Conservation (phyloP, 2,797 vertebrate species). For the Hafferia zeledoni region DNA sequence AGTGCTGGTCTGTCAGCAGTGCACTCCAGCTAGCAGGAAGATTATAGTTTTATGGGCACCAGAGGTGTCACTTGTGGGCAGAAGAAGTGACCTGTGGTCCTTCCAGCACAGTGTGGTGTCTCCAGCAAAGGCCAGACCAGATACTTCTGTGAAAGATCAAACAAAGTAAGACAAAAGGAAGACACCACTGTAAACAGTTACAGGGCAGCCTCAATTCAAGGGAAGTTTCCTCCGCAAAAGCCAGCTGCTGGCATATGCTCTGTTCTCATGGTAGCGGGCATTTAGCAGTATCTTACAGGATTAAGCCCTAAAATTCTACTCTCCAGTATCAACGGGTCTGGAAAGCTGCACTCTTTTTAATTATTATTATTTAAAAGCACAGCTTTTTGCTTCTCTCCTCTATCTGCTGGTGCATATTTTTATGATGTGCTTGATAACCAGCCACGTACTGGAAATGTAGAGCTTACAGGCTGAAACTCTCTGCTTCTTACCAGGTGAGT, state of each 20-base stretch:
- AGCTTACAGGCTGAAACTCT: neutral
- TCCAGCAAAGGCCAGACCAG: slow-evolving; percentile 45
- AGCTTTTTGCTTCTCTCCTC: neutral
- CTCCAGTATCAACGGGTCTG: neutral
- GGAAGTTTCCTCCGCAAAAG: neutral
- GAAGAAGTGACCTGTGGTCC: slow-evolving; percentile 45
- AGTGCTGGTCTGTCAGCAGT: neutral
- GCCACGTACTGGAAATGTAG: neutral
- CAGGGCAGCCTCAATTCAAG: slow-evolving; percentile 27
- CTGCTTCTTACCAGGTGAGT: neutral
- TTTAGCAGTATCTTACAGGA: slow-evolving; percentile 11
- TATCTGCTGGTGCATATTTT: neutral
- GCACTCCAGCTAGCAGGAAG: neutral
- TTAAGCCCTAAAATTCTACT: slow-evolving; percentile 27
- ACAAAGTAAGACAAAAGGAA: slow-evolving; percentile 57
- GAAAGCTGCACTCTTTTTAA: neutral
- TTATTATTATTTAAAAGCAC: neutral
- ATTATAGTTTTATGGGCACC: slow-evolving; percentile 50
- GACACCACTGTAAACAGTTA: slow-evolving; percentile 54
- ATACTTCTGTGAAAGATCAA: slow-evolving; percentile 65
- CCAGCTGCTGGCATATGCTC: neutral
- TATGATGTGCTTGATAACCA: neutral
- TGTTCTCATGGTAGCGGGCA: slow-evolving; percentile 40
- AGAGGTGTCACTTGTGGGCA: slow-evolving; percentile 49
- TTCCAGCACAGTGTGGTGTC: slow-evolving; percentile 50